A percentile compares a stretch with the other conserved stretches of the same genome.
phyloP scores from a whole-genome alignment of 1,140 invertebrate species.

The Rhizoglyphus robini region DNA sequence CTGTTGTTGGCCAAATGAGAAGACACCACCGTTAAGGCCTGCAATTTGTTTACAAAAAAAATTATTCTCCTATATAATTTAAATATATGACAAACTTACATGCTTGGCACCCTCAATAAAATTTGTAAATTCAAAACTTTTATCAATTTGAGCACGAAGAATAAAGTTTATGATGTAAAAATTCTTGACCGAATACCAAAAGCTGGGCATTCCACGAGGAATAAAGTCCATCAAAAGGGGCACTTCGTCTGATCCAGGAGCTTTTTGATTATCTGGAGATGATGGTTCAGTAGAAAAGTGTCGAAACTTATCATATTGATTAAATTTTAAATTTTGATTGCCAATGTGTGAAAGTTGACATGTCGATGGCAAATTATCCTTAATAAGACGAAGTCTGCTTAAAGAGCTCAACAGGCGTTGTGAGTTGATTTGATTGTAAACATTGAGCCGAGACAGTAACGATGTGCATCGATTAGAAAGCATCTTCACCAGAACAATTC shows the following conservation, averaged over 20 bases:
- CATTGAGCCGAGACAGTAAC: too few relatives aligned
- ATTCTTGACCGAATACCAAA: background rate
- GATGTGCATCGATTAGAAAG: too few relatives aligned
- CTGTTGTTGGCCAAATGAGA: conserved; percentile 8
- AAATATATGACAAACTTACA: background rate
- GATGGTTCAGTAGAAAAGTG: too few relatives aligned
- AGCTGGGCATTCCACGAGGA: conserved; percentile 6
- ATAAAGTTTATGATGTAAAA: conserved; percentile 11
- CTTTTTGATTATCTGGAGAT: background rate
- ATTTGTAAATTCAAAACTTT: background rate
- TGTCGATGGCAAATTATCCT: too few relatives aligned
- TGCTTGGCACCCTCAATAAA: conserved; percentile 10
- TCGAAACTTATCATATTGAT: too few relatives aligned
- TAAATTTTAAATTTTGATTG: too few relatives aligned
- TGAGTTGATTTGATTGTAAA: too few relatives aligned
- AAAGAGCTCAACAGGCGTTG: too few relatives aligned
- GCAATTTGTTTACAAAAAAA: background rate
- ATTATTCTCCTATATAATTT: background rate
- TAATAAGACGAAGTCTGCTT: too few relatives aligned
- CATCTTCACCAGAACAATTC: too few relatives aligned
- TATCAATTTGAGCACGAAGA: conserved; percentile 8
- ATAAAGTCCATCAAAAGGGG: conserved; percentile 4
- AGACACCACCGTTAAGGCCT: background rate
- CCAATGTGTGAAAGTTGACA: too few relatives aligned
- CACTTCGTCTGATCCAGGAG: background rate